These are phyloP conservation scores for Phallusia fumigata DNA, from an alignment of 23 tunicate genomes.

Conservation along the genomic window DNA sequence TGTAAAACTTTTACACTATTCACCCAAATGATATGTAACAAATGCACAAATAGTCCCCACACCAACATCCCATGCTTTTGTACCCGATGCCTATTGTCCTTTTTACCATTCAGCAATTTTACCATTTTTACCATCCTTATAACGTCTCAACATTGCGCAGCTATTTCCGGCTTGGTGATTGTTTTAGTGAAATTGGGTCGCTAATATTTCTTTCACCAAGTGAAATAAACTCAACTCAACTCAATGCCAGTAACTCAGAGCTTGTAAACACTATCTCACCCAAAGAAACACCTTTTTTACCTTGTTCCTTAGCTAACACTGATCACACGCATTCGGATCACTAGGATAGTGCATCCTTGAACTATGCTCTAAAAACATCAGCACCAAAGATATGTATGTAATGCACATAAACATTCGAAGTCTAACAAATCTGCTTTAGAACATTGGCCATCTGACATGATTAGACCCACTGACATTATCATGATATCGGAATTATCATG, in stretches of 20 bases:
- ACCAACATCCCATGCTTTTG: no score
- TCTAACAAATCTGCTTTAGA: neutral
- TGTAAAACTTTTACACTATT: neutral
- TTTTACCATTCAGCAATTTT: no score
- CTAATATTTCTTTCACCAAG: no score
- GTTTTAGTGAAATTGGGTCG: no score
- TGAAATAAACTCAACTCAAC: no score
- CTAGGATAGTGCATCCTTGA: neutral
- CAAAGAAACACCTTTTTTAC: neutral
- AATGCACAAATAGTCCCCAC: no score
- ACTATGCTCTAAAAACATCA: neutral
- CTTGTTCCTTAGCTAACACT: neutral
- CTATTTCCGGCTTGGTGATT: no score
- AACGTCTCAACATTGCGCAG: no score
- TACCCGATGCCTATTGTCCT: no score
- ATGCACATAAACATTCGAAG: constrained; percentile 19
- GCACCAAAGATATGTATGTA: constrained; percentile 12
- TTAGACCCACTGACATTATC: constrained; percentile 12
- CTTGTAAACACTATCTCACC: neutral
- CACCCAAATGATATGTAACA: neutral
- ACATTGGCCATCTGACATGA: neutral
- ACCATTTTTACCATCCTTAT: no score
- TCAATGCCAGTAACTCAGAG: no score
- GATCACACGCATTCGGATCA: neutral
- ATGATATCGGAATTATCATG: neutral